Conservation (phyloP, 2,113 vertebrate species). For the Grantiella picta region DNA sequence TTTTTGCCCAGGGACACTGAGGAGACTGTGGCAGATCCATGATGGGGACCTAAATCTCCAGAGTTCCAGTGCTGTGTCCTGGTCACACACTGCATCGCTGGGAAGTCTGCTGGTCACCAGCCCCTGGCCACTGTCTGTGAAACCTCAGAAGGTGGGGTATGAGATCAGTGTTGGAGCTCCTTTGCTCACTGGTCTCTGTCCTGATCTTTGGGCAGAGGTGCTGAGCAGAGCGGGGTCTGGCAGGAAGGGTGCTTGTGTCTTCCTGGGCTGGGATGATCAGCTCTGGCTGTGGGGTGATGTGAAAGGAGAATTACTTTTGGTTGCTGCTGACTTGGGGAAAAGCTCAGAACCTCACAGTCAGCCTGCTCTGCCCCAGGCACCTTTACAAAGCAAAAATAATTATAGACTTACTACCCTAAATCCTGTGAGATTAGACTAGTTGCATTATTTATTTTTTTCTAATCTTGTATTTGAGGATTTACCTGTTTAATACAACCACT, state of each 20-base stretch:
- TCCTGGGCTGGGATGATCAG: background rate
- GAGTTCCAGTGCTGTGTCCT: background rate
- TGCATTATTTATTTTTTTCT: background rate
- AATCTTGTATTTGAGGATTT: conserved; percentile 25
- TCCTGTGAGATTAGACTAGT: background rate
- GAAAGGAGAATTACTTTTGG: background rate
- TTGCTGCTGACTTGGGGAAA: background rate
- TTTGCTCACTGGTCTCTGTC: background rate
- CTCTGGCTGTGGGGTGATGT: background rate
- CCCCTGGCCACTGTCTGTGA: background rate
- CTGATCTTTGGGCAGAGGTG: background rate
- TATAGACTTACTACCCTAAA: conserved; percentile 11
- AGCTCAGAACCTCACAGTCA: background rate
- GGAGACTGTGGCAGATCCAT: background rate
- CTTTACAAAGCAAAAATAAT: conserved; percentile 11
- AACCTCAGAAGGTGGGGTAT: background rate
- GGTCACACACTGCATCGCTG: background rate
- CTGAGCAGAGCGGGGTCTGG: background rate
- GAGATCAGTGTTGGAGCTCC: background rate
- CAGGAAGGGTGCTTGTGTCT: background rate
- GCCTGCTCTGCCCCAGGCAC: background rate
- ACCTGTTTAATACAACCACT: conserved; percentile 4
- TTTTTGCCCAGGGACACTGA: background rate
- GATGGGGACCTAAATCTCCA: background rate
- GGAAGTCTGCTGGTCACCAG: background rate